Conservation (phyloP, 2,888 invertebrate genomes). For the Psococerastis gibbosa region DNA sequence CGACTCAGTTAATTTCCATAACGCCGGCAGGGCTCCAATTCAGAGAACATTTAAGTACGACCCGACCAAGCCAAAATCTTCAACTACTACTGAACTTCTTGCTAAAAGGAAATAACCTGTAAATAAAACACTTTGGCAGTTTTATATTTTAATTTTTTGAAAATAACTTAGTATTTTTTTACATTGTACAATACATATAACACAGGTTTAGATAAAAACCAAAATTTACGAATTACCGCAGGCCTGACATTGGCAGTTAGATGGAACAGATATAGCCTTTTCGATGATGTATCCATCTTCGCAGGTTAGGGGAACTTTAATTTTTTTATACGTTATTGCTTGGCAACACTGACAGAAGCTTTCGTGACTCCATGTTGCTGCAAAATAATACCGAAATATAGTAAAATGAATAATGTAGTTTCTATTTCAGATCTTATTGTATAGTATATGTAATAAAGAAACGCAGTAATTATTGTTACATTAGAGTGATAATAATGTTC, state of each 20-base stretch:
- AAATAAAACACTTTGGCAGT: no score
- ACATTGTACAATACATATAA: no score
- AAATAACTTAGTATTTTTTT: no score
- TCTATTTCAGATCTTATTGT: no score
- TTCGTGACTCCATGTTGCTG: slow-evolving; percentile 21
- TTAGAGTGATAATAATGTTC: background rate
- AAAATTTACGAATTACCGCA: no score
- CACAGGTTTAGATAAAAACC: no score
- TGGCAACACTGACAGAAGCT: slow-evolving; percentile 24
- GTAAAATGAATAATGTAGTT: no score
- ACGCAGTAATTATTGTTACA: no score
- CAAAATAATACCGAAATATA: slow-evolving; percentile 13
- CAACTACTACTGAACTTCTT: background rate
- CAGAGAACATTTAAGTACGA: slow-evolving; percentile 75
- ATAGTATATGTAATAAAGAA: no score
- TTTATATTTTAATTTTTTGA: no score
- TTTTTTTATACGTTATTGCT: slow-evolving; percentile 21
- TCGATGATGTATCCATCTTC: slow-evolving; percentile 25
- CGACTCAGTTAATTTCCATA: slow-evolving; percentile 60
- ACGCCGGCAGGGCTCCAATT: slow-evolving; percentile 70
- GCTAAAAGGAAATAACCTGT: background rate
- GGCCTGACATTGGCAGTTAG: slow-evolving; percentile 24
- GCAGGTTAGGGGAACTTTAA: slow-evolving; percentile 28
- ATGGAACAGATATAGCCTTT: slow-evolving; percentile 23
- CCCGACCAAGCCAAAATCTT: slow-evolving; percentile 30